Evolutionary conservation across 2,797 vertebrate species (phyloP).

Genomic region (Melanotaenia parkinsoni): DNA sequence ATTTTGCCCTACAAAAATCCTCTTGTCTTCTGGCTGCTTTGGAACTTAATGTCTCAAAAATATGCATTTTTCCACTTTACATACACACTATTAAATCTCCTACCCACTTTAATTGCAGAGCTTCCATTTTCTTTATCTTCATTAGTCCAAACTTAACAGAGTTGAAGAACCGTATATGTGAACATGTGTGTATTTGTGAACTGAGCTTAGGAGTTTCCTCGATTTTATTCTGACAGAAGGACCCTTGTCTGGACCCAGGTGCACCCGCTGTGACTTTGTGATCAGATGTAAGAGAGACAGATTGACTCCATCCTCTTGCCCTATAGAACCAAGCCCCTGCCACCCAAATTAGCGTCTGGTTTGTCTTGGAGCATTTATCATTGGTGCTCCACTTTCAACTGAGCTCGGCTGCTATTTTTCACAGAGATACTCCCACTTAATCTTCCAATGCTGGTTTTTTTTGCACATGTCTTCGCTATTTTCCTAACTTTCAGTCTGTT

Average conservation of each 20-base stretch:
- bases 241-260: conserved; percentile 57
- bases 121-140: not conserved
- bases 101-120: conserved; percentile 21
- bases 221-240: conserved; percentile 34
- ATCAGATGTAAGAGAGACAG: conserved; percentile 62
- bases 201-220: conserved; percentile 12
- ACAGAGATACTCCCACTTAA: conserved; percentile 58
- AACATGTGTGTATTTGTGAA: conserved; percentile 11
- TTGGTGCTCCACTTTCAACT: conserved; percentile 69
- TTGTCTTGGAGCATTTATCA: conserved; percentile 70
- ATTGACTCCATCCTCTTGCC: conserved; percentile 53
- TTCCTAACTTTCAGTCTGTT: conserved; percentile 44
- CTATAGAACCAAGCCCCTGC: conserved; percentile 56
- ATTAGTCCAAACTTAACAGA: not conserved
- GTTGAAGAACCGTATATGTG: not conserved
- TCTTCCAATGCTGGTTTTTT: conserved; percentile 53
- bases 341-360: conserved; percentile 64
- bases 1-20: conserved; percentile 24
- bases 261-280: conserved; percentile 46
- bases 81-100: not conserved
- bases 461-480: conserved; percentile 35
- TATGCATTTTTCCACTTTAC: conserved; percentile 22
- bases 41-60: conserved; percentile 16
- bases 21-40: conserved; percentile 40
- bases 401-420: conserved; percentile 65